Evolutionary conservation across 2,113 vertebrate genomes (phyloP), one percentile per base, ranked within the genome.

Genomic region (Setophaga coronata): DNA sequence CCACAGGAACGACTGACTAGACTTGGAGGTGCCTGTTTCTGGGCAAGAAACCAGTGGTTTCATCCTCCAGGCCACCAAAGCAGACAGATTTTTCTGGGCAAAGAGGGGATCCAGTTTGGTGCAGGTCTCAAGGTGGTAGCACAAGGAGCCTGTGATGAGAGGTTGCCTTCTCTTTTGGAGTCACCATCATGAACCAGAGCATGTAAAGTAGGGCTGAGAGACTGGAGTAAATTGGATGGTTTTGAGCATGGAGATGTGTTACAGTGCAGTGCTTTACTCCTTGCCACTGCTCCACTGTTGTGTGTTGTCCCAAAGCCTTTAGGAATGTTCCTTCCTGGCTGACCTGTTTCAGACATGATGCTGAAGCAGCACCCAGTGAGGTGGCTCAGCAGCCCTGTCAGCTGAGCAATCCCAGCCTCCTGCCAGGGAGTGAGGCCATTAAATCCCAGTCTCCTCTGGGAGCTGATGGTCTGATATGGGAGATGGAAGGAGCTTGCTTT

Each of bases 1-100:
- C 42, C 0, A 0, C 54, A 54, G 42, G 50, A 78, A 20, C 0
- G 0, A 83, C 64, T 0, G 0, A 87, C 54, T 29, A 48, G 77
- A 47, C 60, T 64, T 62, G 71, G 48, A 86, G 80, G n/a, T 89
- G 42, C 50, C 76, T 85, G 12, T 61, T 89, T 73, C 80, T 97
- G 72, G 76, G 47, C 25, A 36, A 34, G 58, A 81, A 77, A 78
- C 38, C 83, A 73, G 2, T 7, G 11, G 12, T 20, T 33, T 54
- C 53, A 36, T 84, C 47, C 36, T 87, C 8, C 61, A 62, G 60
- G 45, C 58, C 53, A 47, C 54, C 2, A 43, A 48, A 82, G 80
- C 65, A 64, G 66, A 29, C 74, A 61, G 53, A 65, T 56, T 72
- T 83, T 85, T 60, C 57, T 61, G 66, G 45, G 53, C 53, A 82